These are phyloP conservation scores for Erythrolamprus reginae DNA, from an alignment of 2,113 vertebrate genomes.

Conservation along the genomic window DNA sequence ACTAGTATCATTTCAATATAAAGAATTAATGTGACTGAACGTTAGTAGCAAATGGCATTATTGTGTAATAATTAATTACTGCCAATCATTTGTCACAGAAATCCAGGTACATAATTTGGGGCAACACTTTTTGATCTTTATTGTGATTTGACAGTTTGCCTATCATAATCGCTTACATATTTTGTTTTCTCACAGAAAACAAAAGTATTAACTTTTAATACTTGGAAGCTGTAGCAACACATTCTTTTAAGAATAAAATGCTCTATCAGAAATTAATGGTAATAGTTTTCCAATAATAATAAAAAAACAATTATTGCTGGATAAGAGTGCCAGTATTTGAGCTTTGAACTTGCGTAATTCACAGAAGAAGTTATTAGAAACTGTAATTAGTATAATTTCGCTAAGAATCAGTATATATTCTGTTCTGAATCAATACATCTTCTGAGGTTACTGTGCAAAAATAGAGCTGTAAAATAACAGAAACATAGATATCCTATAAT, in stretches of 20 bases:
- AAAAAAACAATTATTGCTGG: constrained; percentile 13
- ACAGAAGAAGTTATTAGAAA: constrained; percentile 10
- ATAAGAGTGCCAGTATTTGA: constrained; percentile 12
- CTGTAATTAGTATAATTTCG: not conserved
- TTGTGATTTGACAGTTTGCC: not conserved
- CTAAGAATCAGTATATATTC: not conserved
- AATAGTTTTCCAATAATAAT: constrained; percentile 22
- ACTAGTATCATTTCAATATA: not conserved
- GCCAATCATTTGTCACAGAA: not conserved
- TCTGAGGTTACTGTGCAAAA: not conserved
- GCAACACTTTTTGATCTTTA: not conserved
- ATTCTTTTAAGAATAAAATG: constrained; percentile 18
- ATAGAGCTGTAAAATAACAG: not conserved
- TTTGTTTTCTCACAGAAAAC: not conserved
- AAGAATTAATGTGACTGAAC: not conserved
- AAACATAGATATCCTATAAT: not conserved
- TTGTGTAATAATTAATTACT: not conserved
- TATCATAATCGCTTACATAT: not conserved
- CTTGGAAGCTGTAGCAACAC: not conserved
- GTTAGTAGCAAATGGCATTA: not conserved
- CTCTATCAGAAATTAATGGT: constrained; percentile 22
- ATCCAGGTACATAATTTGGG: constrained; percentile 24
- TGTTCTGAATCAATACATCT: not conserved
- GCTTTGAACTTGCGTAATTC: constrained; percentile 32
- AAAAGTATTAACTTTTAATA: not conserved